Base-by-base conservation (phyloP, 2,888 invertebrate species). In the Drosophila nigritarsus region DNA sequence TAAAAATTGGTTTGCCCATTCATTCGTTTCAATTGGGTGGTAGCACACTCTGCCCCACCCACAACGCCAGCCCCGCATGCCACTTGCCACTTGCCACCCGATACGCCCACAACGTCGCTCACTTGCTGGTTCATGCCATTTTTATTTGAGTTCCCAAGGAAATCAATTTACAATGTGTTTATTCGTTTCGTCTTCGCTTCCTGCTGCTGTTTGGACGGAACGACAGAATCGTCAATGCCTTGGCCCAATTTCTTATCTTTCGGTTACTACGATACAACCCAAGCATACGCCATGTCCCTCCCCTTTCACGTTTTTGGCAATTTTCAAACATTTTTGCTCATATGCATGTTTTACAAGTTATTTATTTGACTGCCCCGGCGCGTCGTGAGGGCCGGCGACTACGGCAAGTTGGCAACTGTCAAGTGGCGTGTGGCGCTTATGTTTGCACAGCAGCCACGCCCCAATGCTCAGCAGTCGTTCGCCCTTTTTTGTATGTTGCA, bases 91-190 rank as follows among this genome's bases (percentile, higher is more conserved):
- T 53, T 64, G 54, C 42, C 61, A 27, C 65, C 51, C 53, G 36
- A n/a, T 50, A 48, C 58, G 62, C 66, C 71, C 73, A 78, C 73
- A 65, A 74, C 84, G 76, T 82, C 72, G 80, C 90, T 82, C 89
- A 85, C 86, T 90, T 85, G 90, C 82, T 82, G 40, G 89, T 87
- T 90, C 83, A 76, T 87, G 87, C 90, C 90, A 89, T 83, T 87
- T 86, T 90, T 87, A 90, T 87, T 90, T 84, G 89, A 90, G 87
- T 90, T 87, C 89, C 89, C 89, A 87, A 87, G 90, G 89, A 87
- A 87, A 87, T 87, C 89, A 87, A 87, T 87, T 87, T 87, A 87
- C 87, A 87, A 87, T 87, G 87, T 87, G 87, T 87, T 87, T 87
- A 87, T 87, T 89, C 87, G 90, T 90, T 90, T 89, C 90, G 82